Evolutionary conservation across 2,797 vertebrate species (phyloP).

Genomic region (Myotis myotis): DNA sequence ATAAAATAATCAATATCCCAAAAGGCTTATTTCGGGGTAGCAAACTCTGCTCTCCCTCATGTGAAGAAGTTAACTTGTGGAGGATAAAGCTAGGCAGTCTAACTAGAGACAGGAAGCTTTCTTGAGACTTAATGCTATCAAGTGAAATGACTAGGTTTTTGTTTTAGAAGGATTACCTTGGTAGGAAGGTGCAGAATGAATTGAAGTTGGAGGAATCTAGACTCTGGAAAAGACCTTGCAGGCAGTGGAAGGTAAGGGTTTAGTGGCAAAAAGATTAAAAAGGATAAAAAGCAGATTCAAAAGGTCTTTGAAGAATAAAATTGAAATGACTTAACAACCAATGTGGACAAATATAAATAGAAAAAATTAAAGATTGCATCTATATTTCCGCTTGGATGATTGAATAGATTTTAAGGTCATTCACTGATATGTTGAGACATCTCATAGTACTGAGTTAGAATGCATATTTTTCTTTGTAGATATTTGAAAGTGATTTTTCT

Average conservation of each 20-base stretch:
- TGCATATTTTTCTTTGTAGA: background rate
- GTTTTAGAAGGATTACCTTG: background rate
- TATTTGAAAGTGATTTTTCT: background rate
- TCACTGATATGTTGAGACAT: background rate
- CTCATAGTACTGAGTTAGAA: background rate
- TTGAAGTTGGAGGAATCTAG: background rate
- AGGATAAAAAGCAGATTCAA: background rate
- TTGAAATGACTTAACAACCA: background rate
- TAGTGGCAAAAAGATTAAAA: background rate
- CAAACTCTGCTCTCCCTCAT: background rate
- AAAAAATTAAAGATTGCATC: background rate
- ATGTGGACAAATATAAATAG: background rate
- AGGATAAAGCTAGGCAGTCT: background rate
- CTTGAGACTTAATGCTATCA: background rate
- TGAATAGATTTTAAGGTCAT: background rate
- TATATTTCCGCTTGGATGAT: background rate
- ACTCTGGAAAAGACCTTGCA: background rate
- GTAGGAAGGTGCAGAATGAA: background rate
- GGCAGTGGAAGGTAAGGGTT: background rate
- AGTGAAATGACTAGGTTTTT: background rate
- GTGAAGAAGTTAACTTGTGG: background rate
- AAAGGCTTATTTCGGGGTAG: background rate
- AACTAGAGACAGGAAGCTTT: background rate
- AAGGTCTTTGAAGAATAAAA: background rate
- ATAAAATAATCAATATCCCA: background rate